Percentiles rank a stretch among this genome's conserved stretches.
Conservation (phyloP, 2,797 vertebrate genomes). For the Emys orbicularis region DNA sequence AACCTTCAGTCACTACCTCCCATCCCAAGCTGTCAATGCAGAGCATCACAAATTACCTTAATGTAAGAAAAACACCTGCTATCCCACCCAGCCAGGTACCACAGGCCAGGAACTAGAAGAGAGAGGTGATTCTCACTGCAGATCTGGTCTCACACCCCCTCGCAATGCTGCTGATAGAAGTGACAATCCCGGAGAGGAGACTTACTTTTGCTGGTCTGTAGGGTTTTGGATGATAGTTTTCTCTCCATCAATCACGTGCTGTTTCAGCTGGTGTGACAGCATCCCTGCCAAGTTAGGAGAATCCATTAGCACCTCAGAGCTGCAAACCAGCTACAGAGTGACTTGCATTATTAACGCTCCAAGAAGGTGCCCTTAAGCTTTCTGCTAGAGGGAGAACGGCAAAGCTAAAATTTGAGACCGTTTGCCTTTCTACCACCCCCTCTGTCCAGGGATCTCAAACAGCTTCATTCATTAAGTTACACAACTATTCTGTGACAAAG, state of each 20-base stretch:
- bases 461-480: rapidly evolving
- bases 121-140: rapidly evolving
- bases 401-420: rapidly evolving
- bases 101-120: not conserved
- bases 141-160: not conserved
- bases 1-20: not conserved
- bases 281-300: conserved; percentile 85
- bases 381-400: not conserved
- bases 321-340: not conserved
- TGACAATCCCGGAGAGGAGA: not conserved
- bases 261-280: conserved; percentile 98
- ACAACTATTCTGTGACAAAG: not conserved
- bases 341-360: not conserved
- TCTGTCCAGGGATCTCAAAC: rapidly evolving
- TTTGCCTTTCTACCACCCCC: not conserved
- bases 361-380: not conserved
- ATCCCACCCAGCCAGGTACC: not conserved
- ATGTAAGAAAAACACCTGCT: not conserved
- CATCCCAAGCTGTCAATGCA: not conserved
- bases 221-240: conserved; percentile 99
- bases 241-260: conserved; percentile 97
- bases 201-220: conserved; percentile 96
- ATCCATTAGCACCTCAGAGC: not conserved
- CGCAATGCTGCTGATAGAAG: not conserved
- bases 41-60: rapidly evolving